Percentiles rank a stretch among this genome's conserved stretches.
These are phyloP conservation scores for Amphilophus citrinellus DNA, from an alignment of 2,113 vertebrate genomes.

Conservation along the genomic window DNA sequence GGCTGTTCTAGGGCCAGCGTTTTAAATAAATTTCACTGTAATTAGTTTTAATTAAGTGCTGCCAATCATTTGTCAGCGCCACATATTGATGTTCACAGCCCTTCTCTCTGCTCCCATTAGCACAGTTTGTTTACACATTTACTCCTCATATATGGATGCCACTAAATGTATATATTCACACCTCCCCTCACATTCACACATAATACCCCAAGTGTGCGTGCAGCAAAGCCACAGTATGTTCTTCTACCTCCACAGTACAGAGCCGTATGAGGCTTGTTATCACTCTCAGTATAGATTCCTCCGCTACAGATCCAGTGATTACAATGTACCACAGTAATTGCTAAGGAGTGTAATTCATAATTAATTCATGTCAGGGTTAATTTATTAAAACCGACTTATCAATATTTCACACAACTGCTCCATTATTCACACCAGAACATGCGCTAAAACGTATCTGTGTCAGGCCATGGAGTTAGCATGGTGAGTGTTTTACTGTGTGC, in stretches of 20 bases:
- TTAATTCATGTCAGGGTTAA: constrained; percentile 78
- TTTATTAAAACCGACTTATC: constrained; percentile 79
- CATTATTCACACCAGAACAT: constrained; percentile 76
- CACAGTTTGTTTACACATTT: constrained; percentile 45
- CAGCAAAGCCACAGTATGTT: constrained; percentile 24
- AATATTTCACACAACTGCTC: constrained; percentile 77
- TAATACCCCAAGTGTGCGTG: constrained; percentile 18
- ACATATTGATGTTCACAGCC: background rate
- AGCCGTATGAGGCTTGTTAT: constrained; percentile 54
- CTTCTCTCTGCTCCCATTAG: constrained; percentile 27
- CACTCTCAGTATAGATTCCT: constrained; percentile 56
- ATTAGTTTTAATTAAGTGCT: constrained; percentile 11
- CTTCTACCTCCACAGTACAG: background rate
- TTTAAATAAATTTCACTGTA: background rate
- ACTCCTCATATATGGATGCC: background rate
- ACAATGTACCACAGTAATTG: constrained; percentile 69
- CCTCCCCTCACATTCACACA: constrained; percentile 29
- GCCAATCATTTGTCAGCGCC: constrained; percentile 15
- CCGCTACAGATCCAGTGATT: constrained; percentile 58
- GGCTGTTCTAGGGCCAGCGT: background rate
- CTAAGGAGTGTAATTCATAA: constrained; percentile 75
- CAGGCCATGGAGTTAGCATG: constrained; percentile 57
- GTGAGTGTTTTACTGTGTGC: constrained; percentile 25
- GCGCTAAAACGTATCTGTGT: constrained; percentile 77
- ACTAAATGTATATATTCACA: constrained; percentile 40